phyloP scores from a whole-genome alignment of 2,888 invertebrate genomes.

The Helleia helle region DNA sequence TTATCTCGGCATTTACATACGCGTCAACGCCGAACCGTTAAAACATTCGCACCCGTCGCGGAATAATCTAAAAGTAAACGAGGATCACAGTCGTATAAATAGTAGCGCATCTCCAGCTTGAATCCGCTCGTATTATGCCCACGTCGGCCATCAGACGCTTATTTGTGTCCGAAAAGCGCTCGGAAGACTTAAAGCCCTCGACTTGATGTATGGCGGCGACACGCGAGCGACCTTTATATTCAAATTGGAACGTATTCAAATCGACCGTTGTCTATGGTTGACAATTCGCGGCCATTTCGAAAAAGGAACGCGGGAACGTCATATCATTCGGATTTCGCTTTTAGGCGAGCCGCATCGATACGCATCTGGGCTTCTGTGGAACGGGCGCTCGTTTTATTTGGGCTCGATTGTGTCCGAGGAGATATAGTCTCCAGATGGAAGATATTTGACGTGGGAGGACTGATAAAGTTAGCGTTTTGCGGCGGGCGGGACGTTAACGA shows the following conservation, averaged over 20 bases:
- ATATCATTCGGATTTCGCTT: slow-evolving; percentile 57
- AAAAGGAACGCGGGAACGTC: slow-evolving; percentile 65
- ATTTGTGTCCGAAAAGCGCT: slow-evolving; percentile 71
- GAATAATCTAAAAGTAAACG: slow-evolving; percentile 35
- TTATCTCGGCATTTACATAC: slow-evolving; percentile 48
- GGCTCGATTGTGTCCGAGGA: slow-evolving; percentile 56
- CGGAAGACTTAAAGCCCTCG: slow-evolving; percentile 65
- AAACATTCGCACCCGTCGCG: slow-evolving; percentile 41
- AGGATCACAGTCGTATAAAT: slow-evolving; percentile 28
- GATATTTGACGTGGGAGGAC: slow-evolving; percentile 62
- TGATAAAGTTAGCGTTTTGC: slow-evolving; percentile 70
- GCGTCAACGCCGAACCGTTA: slow-evolving; percentile 33
- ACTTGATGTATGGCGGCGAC: slow-evolving; percentile 65
- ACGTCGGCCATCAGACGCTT: slow-evolving; percentile 61
- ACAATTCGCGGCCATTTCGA: slow-evolving; percentile 65
- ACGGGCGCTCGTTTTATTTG: slow-evolving; percentile 53
- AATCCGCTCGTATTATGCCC: slow-evolving; percentile 48
- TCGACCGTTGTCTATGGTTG: slow-evolving; percentile 64
- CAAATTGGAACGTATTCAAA: slow-evolving; percentile 66
- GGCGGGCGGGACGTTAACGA: slow-evolving; percentile 62
- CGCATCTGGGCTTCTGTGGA: slow-evolving; percentile 56
- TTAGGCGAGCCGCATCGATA: slow-evolving; percentile 63
- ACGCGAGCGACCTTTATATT: slow-evolving; percentile 70
- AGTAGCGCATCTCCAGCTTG: slow-evolving; percentile 21
- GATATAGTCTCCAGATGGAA: slow-evolving; percentile 61